phyloP scores from a whole-genome alignment of 2,113 vertebrate genomes.

The Toxotes jaculatrix region DNA sequence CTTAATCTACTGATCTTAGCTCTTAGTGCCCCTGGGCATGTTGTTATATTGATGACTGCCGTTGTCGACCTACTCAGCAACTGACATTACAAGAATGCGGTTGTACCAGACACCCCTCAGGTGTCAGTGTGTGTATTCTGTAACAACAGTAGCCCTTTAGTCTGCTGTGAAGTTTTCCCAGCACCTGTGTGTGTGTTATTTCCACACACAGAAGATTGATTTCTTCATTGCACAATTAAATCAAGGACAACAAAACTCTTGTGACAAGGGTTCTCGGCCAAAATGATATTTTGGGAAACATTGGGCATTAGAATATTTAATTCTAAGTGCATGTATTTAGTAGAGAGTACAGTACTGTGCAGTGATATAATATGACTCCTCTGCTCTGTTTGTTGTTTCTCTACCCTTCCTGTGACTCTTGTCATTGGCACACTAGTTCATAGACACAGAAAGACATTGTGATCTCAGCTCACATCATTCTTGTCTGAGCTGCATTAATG shows the following conservation, averaged over 20 bases:
- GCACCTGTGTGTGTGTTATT: not conserved
- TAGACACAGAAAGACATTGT: not conserved
- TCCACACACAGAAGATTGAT: too few species aligned
- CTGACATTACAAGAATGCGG: slow-evolving; percentile 48
- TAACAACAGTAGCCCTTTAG: too few species aligned
- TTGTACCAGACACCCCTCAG: slow-evolving; percentile 25
- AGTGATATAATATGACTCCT: not conserved
- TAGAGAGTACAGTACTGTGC: not conserved
- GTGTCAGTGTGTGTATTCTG: not conserved
- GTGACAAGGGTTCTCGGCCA: not conserved
- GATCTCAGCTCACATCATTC: not conserved
- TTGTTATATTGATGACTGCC: slow-evolving; percentile 11
- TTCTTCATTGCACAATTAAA: too few species aligned
- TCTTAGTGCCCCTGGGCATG: slow-evolving; percentile 4
- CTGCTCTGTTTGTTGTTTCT: not conserved
- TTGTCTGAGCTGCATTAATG: not conserved
- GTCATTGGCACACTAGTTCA: not conserved
- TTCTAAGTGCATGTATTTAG: too few species aligned
- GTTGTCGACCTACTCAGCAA: not conserved
- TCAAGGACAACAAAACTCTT: too few species aligned
- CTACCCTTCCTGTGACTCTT: not conserved
- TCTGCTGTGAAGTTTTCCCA: not conserved
- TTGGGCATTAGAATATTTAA: not conserved
- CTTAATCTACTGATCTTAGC: slow-evolving; percentile 17
- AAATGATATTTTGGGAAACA: not conserved